Evolutionary conservation across 2,797 vertebrate species (phyloP).

Genomic region (Loris lydekkerianus): DNA sequence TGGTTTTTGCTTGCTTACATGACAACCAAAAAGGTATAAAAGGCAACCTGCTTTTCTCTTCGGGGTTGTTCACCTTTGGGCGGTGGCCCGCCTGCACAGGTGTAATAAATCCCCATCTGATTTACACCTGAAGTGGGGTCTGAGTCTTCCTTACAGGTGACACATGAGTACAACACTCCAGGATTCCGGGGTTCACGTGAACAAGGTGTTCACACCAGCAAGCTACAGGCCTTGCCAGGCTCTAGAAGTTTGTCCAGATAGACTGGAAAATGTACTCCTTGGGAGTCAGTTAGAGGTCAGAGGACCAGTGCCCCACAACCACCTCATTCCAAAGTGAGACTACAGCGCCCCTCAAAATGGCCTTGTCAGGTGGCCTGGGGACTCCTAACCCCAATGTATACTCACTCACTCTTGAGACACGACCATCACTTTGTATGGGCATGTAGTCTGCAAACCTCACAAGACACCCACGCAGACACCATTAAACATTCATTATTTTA

Average conservation of each 20-base stretch:
- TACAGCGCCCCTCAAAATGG: fast-evolving
- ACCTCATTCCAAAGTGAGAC: too few species aligned
- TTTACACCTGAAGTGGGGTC: too few species aligned
- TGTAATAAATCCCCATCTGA: too few species aligned
- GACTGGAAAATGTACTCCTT: background rate
- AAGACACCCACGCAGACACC: conserved; percentile 54
- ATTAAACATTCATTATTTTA: conserved; percentile 90
- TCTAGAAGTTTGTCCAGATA: too few species aligned
- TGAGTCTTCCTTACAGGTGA: too few species aligned
- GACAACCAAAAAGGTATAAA: too few species aligned
- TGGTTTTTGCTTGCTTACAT: too few species aligned
- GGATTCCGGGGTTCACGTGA: background rate
- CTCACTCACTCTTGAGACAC: fast-evolving
- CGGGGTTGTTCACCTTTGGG: too few species aligned
- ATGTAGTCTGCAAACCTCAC: fast-evolving
- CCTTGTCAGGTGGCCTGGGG: fast-evolving
- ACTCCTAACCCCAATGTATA: fast-evolving
- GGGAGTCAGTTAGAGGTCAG: background rate
- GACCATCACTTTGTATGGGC: fast-evolving
- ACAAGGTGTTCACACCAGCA: too few species aligned
- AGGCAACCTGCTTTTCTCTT: too few species aligned
- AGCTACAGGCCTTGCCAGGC: fast-evolving
- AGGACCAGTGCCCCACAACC: background rate
- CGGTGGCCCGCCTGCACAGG: too few species aligned
- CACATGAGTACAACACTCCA: too few species aligned